Base-by-base conservation (phyloP, 2,888 invertebrate genomes). In the Melieria crassipennis region DNA sequence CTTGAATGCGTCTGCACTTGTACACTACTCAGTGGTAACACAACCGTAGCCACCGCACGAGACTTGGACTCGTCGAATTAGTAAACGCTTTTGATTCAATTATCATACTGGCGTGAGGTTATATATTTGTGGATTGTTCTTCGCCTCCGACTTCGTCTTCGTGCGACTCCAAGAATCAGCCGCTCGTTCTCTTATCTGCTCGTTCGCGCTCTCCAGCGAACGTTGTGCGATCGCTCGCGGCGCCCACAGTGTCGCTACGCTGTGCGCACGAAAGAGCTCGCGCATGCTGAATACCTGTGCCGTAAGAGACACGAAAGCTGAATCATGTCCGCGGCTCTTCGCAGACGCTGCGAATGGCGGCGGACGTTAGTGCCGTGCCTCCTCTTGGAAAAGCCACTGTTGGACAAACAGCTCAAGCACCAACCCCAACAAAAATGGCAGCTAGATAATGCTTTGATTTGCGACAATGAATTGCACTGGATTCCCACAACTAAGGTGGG, bases 41-140 rank as follows among this genome's bases (percentile, higher is more conserved):
- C 46, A 64, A 65, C 56, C 60, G 66, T 64, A 65, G 56, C 55
- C 58, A 48, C 52, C 68, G 67, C 70, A 69, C 70, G 68, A 57
- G 72, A 72, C 71, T 63, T 69, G 47, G 56, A 78, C 80, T 77
- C 80, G 78, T 70, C 77, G 78, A 78, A 76, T 77, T 79, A 71
- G 78, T 79, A 55, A 73, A 71, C 62, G 71, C 69, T 71, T 66
- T 69, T 69, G 65, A 52, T 65, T 57, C 63, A 55, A 56, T 64
- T 57, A 65, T 62, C 69, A 63, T 30, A 30, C 52, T n/a, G 58
- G 16, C 68, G 69, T 67, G 64, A 65, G 77, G 75, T 80, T 79
- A 79, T 81, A 83, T 72, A 74, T 82, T 78, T 56, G 61, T 30
- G 61, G 48, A 72, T 56, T 65, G 52, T 68, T 65, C 45, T 63